Evolutionary conservation across 2,113 vertebrate genomes (phyloP), one percentile per base, ranked within the genome.

Genomic region (Peucedramus taeniatus): DNA sequence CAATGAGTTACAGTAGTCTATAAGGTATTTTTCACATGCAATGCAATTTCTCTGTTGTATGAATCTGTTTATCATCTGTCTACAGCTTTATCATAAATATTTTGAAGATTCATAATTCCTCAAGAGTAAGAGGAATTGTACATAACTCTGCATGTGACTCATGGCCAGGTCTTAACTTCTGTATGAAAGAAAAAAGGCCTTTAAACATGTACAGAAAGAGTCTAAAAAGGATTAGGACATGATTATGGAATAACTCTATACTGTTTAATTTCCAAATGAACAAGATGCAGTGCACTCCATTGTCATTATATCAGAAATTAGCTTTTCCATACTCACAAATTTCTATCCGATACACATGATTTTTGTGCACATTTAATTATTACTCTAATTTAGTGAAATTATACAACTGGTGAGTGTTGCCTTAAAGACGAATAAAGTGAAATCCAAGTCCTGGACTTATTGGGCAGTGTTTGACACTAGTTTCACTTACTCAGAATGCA

Each of bases 291-390:
- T 8, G 15, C 13, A 2, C 1, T 56, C 5, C 61, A 14, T 40
- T 87, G 81, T 53, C 13, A 45, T 51, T 77, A 7, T 10, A 53
- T 6, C 15, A 65, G 44, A 78, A 47, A 45, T 19, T 42, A 54
- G 0, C 10, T 89, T 15, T 81, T 54, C 13, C 18, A 6, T 33
- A 56, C 30, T 23, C 7, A 23, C 5, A 20, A 63, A 28, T 5
- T 61, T 66, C 21, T 72, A 33, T 9, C 26, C 0, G 0, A 70
- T 56, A 51, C 23, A 54, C 6, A 6, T 28, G 18, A 14, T 3
- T 17, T 53, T 56, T 79, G 4, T 53, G 9, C 11, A 80, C 4
- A 15, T 9, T 64, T 50, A 59, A 35, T 45, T 72, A 30, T 39
- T 76, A 30, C 16, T 45, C 10, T 35, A 65, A 51, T 27, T 69